Conservation (phyloP, 2,113 vertebrate species). For the Siniperca chuatsi region DNA sequence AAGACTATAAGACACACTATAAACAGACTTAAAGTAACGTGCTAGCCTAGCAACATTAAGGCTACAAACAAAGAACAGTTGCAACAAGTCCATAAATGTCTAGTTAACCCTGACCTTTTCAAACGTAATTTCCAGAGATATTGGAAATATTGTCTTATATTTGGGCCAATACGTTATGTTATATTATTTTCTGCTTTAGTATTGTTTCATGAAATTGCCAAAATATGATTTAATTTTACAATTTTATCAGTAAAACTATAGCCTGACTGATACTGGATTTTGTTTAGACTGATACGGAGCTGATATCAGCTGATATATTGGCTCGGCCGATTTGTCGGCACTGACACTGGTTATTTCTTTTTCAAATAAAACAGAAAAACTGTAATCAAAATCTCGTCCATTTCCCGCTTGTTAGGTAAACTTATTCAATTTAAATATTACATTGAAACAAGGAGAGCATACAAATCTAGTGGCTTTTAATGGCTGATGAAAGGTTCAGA, state of each 20-base stretch:
- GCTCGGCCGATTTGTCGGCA: too few relatives aligned
- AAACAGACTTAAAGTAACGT: neutral
- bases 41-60: neutral
- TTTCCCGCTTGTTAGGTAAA: neutral
- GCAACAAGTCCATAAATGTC: neutral
- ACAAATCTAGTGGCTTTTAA: neutral
- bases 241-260: too few relatives aligned
- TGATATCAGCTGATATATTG: too few relatives aligned
- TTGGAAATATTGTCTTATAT: too few relatives aligned
- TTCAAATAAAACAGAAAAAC: neutral
- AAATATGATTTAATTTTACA: too few relatives aligned
- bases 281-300: too few relatives aligned
- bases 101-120: neutral
- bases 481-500: neutral
- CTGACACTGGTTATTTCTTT: too few relatives aligned
- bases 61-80: neutral
- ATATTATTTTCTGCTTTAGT: neutral
- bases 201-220: too few relatives aligned
- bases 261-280: too few relatives aligned
- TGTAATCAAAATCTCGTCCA: neutral
- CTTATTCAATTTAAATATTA: neutral
- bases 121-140: neutral
- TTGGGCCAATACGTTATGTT: too few relatives aligned
- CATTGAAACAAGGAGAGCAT: neutral
- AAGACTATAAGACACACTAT: neutral